A percentile compares a stretch with the other conserved stretches of the same genome.
These are phyloP conservation scores for Chloroceryle aenea DNA, from an alignment of 2,113 vertebrate species.

Conservation along the genomic window DNA sequence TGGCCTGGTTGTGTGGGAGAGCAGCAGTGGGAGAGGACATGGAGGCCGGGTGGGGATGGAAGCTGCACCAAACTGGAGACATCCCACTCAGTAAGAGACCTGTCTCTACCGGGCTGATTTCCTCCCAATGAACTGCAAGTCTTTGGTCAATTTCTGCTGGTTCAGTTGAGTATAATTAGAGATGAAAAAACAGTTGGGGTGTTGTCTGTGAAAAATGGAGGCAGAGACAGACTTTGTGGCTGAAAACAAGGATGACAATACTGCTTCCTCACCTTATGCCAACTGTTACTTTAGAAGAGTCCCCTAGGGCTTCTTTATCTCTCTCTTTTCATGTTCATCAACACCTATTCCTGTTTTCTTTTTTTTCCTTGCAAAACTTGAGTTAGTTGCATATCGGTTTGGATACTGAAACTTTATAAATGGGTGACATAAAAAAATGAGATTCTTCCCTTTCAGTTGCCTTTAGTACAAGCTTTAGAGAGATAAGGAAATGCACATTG, in stretches of 20 bases:
- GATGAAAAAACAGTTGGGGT: neutral
- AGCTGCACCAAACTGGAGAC: neutral
- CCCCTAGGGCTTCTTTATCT: neutral
- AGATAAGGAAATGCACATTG: neutral
- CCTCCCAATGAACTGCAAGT: neutral
- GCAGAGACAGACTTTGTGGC: neutral
- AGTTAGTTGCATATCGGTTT: neutral
- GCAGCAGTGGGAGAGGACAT: neutral
- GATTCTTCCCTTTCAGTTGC: neutral
- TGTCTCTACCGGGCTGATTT: rapidly evolving
- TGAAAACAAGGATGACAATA: neutral
- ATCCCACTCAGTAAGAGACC: rapidly evolving
- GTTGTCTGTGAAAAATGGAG: neutral
- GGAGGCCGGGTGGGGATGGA: neutral
- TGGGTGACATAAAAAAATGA: neutral
- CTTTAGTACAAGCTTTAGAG: neutral
- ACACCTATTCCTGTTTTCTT: neutral
- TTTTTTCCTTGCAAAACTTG: neutral
- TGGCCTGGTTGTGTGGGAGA: rapidly evolving
- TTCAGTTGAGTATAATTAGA: neutral
- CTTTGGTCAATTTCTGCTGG: neutral
- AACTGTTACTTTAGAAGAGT: neutral
- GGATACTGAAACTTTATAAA: neutral
- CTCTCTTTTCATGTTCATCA: neutral
- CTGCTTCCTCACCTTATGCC: neutral